phyloP scores from a whole-genome alignment of 2,888 invertebrate genomes.

The Cetonia aurata region DNA sequence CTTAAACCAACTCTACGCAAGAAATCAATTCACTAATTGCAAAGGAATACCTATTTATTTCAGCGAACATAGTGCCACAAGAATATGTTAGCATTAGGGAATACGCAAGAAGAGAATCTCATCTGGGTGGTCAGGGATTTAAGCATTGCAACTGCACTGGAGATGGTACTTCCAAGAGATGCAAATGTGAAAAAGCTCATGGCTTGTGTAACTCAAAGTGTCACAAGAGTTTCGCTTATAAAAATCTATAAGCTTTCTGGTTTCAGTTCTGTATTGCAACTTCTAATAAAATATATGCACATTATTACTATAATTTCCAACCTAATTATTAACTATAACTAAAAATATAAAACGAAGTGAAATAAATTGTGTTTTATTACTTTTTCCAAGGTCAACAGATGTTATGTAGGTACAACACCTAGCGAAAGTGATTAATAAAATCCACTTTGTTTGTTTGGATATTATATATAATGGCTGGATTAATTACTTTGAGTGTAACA shows the following conservation, averaged over 20 bases:
- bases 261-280: too few species aligned
- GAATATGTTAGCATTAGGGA: conserved; percentile 35
- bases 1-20: conserved; percentile 45
- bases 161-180: conserved; percentile 40
- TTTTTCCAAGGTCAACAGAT: too few species aligned
- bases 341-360: too few species aligned
- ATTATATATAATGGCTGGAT: too few species aligned
- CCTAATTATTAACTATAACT: too few species aligned
- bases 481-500: too few species aligned
- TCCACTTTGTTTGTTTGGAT: too few species aligned
- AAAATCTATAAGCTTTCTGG: conserved; percentile 19
- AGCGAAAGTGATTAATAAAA: too few species aligned
- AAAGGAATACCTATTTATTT: conserved; percentile 45
- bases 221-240: conserved; percentile 38
- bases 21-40: conserved; percentile 45
- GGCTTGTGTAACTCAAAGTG: conserved; percentile 44
- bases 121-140: conserved; percentile 43
- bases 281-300: too few species aligned
- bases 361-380: too few species aligned
- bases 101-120: conserved; percentile 38
- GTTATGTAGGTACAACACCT: too few species aligned
- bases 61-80: conserved; percentile 40
- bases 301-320: too few species aligned
- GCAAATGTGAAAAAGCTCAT: conserved; percentile 42
- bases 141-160: conserved; percentile 41